Base-by-base conservation (phyloP, 2,797 vertebrate genomes). In the Hylomyscus alleni region DNA sequence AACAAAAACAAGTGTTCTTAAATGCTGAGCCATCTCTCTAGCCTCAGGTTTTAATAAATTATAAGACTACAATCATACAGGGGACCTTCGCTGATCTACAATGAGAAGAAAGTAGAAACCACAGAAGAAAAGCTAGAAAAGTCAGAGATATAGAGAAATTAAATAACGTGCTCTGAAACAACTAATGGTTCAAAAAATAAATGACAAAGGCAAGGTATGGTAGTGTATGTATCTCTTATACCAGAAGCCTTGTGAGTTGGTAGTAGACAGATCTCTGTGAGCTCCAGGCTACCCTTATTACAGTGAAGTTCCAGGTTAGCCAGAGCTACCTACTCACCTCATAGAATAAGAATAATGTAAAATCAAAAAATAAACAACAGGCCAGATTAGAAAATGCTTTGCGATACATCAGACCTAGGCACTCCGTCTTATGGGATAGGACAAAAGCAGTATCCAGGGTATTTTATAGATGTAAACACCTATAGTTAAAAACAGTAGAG, bases 391-490 rank as follows among this genome's bases (percentile, higher is more conserved):
- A 85, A 87, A 22, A 60, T 44, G 56, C n/a, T 37, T 60, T 83
- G 54, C 17, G 34, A 37, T 31, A 31, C 89, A 78, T 62, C n/a
- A 67, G 26, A 60, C 37, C 40, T 29, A 91, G 76, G 19, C 62
- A 88, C 65, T 60, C 50, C 1, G 52, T 60, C 52, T 58, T 87
- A 15, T n/a, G 14, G 3, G 26, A 60, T 29, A 24, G 2, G 56
- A 50, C 47, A 86, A 90, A 47, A 44, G 19, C 26, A 85, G 15
- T 65, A 20, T 54, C 86, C 69, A 84, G 44, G 20, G 47, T 93
- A 93, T 72, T 34, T 62, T 24, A 88, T 83, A 58, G 40, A 31
- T 91, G 77, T 89, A 80, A 96, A 65, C 58, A n/a, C 5, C 62
- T 50, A 54, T 77, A n/a, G n/a, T 56, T 84, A 19, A 88, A 88